phyloP scores from a whole-genome alignment of 2,113 vertebrate species.

The Spheniscus mendiculus region DNA sequence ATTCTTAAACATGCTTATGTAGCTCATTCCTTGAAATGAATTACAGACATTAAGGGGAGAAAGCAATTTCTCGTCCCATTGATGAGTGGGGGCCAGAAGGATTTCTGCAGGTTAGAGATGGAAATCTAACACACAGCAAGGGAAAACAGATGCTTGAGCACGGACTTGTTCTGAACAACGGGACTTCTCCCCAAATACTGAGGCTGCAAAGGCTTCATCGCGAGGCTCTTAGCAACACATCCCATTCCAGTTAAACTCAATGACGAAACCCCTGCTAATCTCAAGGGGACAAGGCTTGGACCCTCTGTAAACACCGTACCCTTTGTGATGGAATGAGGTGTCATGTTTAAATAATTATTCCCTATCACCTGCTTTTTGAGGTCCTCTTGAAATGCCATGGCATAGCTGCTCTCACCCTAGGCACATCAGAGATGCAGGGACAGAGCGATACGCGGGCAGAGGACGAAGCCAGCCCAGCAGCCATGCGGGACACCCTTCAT shows the following conservation, averaged over 20 bases:
- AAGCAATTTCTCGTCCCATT: not conserved
- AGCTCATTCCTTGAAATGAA: not conserved
- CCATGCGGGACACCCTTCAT: not conserved
- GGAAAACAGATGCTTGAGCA: not conserved
- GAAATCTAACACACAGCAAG: not conserved
- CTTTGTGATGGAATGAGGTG: conserved; percentile 33
- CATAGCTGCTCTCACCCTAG: not conserved
- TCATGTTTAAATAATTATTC: conserved; percentile 43
- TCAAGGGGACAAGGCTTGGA: not conserved
- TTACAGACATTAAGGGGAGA: not conserved
- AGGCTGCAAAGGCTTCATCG: not conserved
- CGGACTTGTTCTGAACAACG: not conserved
- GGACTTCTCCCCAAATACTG: not conserved
- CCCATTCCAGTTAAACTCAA: not conserved
- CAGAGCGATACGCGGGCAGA: not conserved
- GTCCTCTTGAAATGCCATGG: not conserved
- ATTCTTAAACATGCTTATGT: not conserved
- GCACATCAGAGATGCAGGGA: not conserved
- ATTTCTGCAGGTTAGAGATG: not conserved
- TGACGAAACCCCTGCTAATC: not conserved
- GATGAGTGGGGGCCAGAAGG: not conserved
- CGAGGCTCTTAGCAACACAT: not conserved
- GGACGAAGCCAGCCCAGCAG: not conserved
- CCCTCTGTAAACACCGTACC: not conserved
- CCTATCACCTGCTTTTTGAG: conserved; percentile 1